Evolutionary conservation across 2,888 invertebrate genomes (phyloP).

Genomic region (Diaperis boleti): DNA sequence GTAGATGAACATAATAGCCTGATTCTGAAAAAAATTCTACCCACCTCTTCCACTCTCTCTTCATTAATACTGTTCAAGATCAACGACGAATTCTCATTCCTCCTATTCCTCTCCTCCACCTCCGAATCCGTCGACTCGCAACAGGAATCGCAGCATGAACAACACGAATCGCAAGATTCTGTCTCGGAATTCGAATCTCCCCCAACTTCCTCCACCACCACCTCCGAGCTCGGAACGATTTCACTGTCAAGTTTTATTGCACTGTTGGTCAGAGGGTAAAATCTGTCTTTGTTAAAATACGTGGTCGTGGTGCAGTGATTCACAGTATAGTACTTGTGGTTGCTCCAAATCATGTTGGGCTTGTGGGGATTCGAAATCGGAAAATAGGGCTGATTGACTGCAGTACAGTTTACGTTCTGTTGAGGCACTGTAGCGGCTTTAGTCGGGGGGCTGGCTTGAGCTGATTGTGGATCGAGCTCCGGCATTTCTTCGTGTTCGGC

Average conservation of each 20-base stretch:
- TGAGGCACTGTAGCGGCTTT: conserved; percentile 22
- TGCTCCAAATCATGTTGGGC: conserved; percentile 53
- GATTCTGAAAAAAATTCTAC: too few relatives aligned
- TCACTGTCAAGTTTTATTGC: conserved; percentile 56
- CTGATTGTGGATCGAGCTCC: conserved; percentile 25
- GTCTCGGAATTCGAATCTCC: conserved; percentile 2
- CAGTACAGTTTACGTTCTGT: conserved; percentile 1
- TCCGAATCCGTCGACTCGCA: conserved; percentile 8
- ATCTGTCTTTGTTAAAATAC: conserved; percentile 58
- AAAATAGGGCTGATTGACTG: conserved; percentile 9
- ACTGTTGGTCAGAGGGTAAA: conserved; percentile 61
- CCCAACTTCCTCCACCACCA: conserved; percentile 7
- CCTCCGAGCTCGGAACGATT: not conserved
- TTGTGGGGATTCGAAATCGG: conserved; percentile 41
- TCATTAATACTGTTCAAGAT: conserved; percentile 28
- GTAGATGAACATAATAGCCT: too few relatives aligned
- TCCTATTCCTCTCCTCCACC: not conserved
- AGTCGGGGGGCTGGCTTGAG: conserved; percentile 10
- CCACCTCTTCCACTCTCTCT: not conserved
- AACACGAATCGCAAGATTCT: conserved; percentile 6
- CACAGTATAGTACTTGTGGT: conserved; percentile 60
- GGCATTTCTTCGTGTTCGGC: conserved; percentile 52
- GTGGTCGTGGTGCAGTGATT: conserved; percentile 56
- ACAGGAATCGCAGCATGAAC: conserved; percentile 18
- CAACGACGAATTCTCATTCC: conserved; percentile 17